Evolutionary conservation across 2,888 invertebrate genomes (phyloP), one percentile per base, ranked within the genome.

Genomic region (Agriopis leucophaearia): DNA sequence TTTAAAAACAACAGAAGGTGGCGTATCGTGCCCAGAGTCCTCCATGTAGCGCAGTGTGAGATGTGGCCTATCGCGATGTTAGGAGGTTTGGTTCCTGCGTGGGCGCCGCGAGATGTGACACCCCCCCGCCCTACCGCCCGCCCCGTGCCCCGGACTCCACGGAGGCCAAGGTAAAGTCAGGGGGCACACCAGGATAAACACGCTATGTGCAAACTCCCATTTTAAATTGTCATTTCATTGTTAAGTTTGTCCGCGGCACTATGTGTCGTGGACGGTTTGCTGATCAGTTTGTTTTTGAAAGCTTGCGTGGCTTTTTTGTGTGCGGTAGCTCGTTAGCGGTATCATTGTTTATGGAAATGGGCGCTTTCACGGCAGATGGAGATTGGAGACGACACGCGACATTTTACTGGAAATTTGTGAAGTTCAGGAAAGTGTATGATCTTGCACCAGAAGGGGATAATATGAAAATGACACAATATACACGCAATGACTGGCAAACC

Each of bases 1-100:
- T 92, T 93, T 92, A 92, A 92, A 91, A 93, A 92, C 89, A 90
- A 93, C 94, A 94, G 94, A 92, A 92, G 92, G 89, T 91, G 92
- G 88, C 89, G 90, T 87, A 85, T 83, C 89, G 90, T 90, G 90
- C 87, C 91, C 88, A 83, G 90, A 87, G 90, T 88, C 90, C 89
- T 88, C 89, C 91, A 91, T 92, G 91, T 83, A 90, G 87, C 89
- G 88, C 90, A 84, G 88, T 91, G 90, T 92, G 91, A 86, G 89
- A 91, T 91, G 92, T 91, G 92, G 88, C 91, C 91, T 89, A 89
- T 87, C 87, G 87, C 87, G 88, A 90, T 91, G 90, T 92, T 91
- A 90, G 90, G 89, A 86, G 83, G 83, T 84, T 78, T 83, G 81
- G 81, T 81, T 83, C 82, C 81, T 72, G 79, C 74, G 74, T 74